Base-by-base conservation (phyloP, 2,113 vertebrate species). In the Eulacestoma nigropectus region DNA sequence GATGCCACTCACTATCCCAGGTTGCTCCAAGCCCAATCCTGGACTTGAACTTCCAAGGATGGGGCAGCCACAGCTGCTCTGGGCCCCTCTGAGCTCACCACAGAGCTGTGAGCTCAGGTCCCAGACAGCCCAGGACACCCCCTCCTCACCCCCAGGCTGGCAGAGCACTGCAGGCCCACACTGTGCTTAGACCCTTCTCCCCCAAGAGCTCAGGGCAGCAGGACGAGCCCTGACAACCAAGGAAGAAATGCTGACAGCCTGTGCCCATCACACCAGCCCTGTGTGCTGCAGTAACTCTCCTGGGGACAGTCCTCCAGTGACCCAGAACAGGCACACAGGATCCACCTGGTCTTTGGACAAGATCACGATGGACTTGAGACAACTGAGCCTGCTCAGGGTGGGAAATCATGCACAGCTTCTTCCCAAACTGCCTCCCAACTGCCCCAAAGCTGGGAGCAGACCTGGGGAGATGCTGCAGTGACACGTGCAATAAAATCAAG, bases 361-460 rank as follows among this genome's bases (percentile, higher is more conserved):
- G 46, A 44, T 21, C 63, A 10, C 0, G 0, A 80, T 5, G 59
- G 63, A 4, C 37, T 41, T 9, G 27, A 55, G 68, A 42, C 23
- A 42, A 19, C 30, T 1, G 46, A 56, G 60, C 37, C 42, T 29
- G 67, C 70, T 12, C 1, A 0, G 46, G 1, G 7, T 4, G 60
- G 49, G 50, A 15, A 32, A 60, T 18, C 80, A 17, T 0, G 4
- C 25, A 6, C n/a, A 23, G 88, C 76, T 32, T 4, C 77, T 52
- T 13, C 80, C 21, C 81, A 35, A 70, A 19, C 25, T 8, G 16
- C 5, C 6, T 42, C 81, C 67, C 50, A 42, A 6, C 32, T 14
- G 56, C 50, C 50, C 6, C 68, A 23, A 19, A 86, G 86, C 78
- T 35, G 60, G 4, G 17, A 69, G 81, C 3, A 6, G 77, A 12